Evolutionary conservation across 2,113 vertebrate species (phyloP), one percentile per base, ranked within the genome.

Genomic region (Panthera tigris): DNA sequence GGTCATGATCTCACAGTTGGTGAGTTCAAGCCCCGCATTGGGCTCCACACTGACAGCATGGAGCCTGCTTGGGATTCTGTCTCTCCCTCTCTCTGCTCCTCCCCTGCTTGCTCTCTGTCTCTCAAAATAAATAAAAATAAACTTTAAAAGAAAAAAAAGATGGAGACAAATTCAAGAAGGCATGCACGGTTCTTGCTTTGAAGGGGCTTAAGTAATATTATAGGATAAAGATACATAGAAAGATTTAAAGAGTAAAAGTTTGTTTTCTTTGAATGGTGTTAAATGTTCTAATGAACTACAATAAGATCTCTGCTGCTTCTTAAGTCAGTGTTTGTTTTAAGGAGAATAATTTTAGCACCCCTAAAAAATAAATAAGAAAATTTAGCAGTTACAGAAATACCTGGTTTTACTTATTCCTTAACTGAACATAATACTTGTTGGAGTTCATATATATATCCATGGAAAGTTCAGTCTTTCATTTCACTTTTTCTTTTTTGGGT

Each of bases 201-300:
- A 95, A 84, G 68, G 41, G 18, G 13, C 29, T 78, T 81, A 65
- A 66, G 68, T 78, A 4, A 6, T 84, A 18, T 88, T 89, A 2
- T 66, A 89, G n/a, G 45, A 5, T 39, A 57, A 36, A 87, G 31
- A 29, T 57, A 48, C 50, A 79, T 19, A 45, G 7, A 81, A 84
- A 87, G 16, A 21, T 68, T 21, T 66, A 33, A 93, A 65, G 48
- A 80, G 8, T 45, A 66, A 81, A 83, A 16, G 2, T 66, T 36
- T 52, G 55, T 57, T 95, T 79, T 82, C 25, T 69, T 82, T 81
- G 25, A 73, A 13, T 78, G 10, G 41, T 94, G 29, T 41, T 65
- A 76, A 83, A 86, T 95, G 45, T 91, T 86, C 41, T 95, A 39
- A 48, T 93, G 57, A 85, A 91, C 19, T 92, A 84, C 79, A 81